phyloP scores from a whole-genome alignment of 2,797 vertebrate genomes.

The Paedocypris micromegethes region DNA sequence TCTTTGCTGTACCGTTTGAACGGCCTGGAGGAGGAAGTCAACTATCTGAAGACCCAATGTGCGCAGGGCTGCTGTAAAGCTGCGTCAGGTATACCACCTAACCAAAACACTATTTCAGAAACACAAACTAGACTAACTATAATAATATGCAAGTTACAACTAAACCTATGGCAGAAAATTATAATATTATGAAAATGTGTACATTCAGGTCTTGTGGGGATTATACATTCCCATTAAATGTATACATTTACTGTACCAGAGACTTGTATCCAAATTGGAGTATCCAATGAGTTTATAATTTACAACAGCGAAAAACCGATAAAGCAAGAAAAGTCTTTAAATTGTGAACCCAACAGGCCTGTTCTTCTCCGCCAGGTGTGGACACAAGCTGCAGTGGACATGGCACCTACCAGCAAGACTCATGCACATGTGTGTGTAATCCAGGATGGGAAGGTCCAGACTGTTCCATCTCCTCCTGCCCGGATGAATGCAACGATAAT shows the following conservation, averaged over 20 bases:
- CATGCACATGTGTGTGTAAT: conserved; percentile 75
- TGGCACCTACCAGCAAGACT: conserved; percentile 66
- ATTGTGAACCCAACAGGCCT: background rate
- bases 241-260: too few species aligned
- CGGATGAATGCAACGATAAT: conserved; percentile 72
- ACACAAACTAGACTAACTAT: background rate
- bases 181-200: too few species aligned
- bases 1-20: conserved; percentile 76
- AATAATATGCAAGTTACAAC: too few species aligned
- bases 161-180: too few species aligned
- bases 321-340: too few species aligned
- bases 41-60: conserved; percentile 74
- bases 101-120: background rate
- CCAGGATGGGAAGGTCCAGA: conserved; percentile 77
- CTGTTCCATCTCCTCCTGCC: conserved; percentile 76
- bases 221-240: too few species aligned
- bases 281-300: too few species aligned
- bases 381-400: conserved; percentile 71
- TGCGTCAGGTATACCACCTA: conserved; percentile 44
- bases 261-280: too few species aligned
- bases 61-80: conserved; percentile 72
- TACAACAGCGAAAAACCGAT: too few species aligned
- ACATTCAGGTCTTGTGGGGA: too few species aligned
- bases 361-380: conserved; percentile 53
- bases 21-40: conserved; percentile 81